These are phyloP conservation scores for Chouioia cunea DNA, from an alignment of 2,888 invertebrate species.

Conservation along the genomic window DNA sequence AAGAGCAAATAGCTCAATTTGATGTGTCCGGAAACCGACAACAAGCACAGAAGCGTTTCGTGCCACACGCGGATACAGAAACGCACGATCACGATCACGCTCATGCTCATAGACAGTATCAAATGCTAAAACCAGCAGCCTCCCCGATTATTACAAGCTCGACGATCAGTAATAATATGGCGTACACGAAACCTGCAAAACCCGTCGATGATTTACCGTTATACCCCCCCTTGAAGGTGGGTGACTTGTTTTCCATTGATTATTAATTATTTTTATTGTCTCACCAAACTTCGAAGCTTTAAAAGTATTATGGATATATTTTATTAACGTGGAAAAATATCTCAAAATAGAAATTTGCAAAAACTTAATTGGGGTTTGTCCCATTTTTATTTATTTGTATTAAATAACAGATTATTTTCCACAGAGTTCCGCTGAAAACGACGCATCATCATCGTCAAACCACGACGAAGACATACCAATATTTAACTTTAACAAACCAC, in stretches of 20 bases:
- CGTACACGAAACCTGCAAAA: conserved; percentile 14
- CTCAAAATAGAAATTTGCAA: conserved; percentile 15
- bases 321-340: not conserved
- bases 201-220: conserved; percentile 30
- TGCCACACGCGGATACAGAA: not conserved
- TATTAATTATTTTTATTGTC: not conserved
- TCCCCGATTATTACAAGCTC: conserved; percentile 52
- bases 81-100: too few relatives aligned
- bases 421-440: not conserved
- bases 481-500: conserved; percentile 49
- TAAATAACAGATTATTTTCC: not conserved
- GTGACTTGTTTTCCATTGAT: not conserved
- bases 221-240: conserved; percentile 20
- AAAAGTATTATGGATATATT: not conserved
- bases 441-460: not conserved
- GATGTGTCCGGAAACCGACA: conserved; percentile 48
- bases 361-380: not conserved
- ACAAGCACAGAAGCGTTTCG: not conserved
- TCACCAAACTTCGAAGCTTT: not conserved
- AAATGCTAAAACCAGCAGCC: conserved; percentile 48
- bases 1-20: conserved; percentile 55
- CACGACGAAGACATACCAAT: conserved; percentile 34
- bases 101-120: conserved; percentile 15
- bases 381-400: too few relatives aligned
- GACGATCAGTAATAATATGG: conserved; percentile 39